Evolutionary conservation across 2,113 vertebrate species (phyloP).

Genomic region (Heterochromis multidens): DNA sequence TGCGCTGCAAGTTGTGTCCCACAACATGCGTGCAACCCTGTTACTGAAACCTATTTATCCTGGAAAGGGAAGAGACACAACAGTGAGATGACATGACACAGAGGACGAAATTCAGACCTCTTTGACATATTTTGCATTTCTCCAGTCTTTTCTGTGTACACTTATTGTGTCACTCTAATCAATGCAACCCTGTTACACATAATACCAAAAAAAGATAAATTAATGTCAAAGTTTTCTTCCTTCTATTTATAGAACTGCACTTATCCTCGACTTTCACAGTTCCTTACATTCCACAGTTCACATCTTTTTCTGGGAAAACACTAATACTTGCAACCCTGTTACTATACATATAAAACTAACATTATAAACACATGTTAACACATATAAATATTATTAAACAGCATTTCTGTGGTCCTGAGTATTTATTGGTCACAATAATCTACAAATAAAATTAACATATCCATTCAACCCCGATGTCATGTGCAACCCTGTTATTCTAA

Average conservation of each 20-base stretch:
- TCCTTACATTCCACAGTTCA: not conserved
- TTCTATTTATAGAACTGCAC: not conserved
- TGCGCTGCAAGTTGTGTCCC: too few species aligned
- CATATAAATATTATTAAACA: too few species aligned
- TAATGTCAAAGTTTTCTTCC: not conserved
- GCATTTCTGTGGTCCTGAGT: too few species aligned
- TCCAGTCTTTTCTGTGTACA: not conserved
- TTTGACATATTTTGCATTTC: not conserved
- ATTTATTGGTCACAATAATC: not conserved
- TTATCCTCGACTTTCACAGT: not conserved
- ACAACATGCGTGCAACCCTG: too few species aligned
- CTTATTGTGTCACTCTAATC: not conserved
- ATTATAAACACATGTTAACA: not conserved
- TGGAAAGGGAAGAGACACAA: not conserved
- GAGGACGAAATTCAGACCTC: not conserved
- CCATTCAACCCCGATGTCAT: not conserved
- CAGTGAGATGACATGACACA: not conserved
- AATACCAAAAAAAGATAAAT: not conserved
- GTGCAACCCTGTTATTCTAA: too few species aligned
- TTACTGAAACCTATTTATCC: too few species aligned
- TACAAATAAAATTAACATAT: not conserved
- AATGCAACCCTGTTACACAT: not conserved
- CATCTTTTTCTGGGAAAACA: not conserved
- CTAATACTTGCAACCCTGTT: not conserved
- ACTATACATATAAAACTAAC: not conserved